Conservation (phyloP, 2,888 invertebrate genomes). For the Latrodectus hesperus region DNA sequence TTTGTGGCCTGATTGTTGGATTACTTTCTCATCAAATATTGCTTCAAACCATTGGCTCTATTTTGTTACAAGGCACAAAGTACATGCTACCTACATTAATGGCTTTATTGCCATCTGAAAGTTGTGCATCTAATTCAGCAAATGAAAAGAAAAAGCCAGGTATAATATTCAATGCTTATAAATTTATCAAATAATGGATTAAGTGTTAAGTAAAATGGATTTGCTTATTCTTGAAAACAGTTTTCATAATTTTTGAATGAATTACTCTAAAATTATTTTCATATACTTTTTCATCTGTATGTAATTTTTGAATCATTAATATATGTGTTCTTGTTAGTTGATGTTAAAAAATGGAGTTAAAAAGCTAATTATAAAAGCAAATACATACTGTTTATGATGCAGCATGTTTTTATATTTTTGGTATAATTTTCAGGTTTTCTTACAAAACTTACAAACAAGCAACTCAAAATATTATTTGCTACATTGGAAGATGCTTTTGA, state of each 20-base stretch:
- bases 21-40: constrained; percentile 93
- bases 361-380: too few relatives aligned
- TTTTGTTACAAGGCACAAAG: constrained; percentile 85
- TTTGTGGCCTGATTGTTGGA: constrained; percentile 90
- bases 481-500: constrained; percentile 88
- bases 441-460: constrained; percentile 75
- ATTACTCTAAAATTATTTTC: too few relatives aligned
- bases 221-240: too few relatives aligned
- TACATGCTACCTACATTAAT: constrained; percentile 80
- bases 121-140: not conserved
- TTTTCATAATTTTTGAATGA: too few relatives aligned
- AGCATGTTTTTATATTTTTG: too few relatives aligned
- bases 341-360: too few relatives aligned
- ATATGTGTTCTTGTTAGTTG: too few relatives aligned
- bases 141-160: constrained; percentile 41
- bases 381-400: too few relatives aligned
- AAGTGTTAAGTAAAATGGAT: too few relatives aligned
- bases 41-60: constrained; percentile 90
- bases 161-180: not conserved
- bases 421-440: constrained; percentile 71
- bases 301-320: too few relatives aligned
- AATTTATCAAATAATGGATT: too few relatives aligned
- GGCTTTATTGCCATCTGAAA: constrained; percentile 69
- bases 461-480: constrained; percentile 83
- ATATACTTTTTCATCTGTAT: too few relatives aligned